Evolutionary conservation across 1,140 invertebrate genomes (phyloP), one percentile per base, ranked within the genome.

Genomic region (Ostrea denselamellosa): DNA sequence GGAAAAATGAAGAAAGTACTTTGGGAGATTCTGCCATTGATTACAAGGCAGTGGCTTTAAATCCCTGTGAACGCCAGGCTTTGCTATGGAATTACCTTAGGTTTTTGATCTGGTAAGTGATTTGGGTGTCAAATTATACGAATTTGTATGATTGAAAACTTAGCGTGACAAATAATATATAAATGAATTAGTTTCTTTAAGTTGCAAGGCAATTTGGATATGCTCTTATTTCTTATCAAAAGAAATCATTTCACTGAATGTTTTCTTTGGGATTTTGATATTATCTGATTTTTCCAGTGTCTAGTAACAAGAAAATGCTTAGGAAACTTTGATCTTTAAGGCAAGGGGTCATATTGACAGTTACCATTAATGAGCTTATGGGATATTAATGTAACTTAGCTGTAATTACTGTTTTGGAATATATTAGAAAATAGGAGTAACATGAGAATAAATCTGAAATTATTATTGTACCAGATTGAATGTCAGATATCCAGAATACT

Each of bases 191-290:
- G 56, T 62, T n/a, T 62, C 19, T 62, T 62, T n/a, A 62, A 62
- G 56, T 62, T 19, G 56, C 19, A 62, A 62, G n/a, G 56, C 17
- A n/a, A 62, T n/a, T 62, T 17, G 17, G 14, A 17, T 19, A 19
- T 62, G 17, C 7, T 62, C 7, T 19, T 19, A 62, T 62, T 62
- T n/a, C 56, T 62, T 62, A 19, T 14, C 28, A 44, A 77, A 25
- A 28, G 68, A 77, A 77, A 28, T 77, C 68, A 77, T 77, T 77
- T 44, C 68, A 77, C 25, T 77, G 28, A 34, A 77, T 77, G 68
- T 77, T 77, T 34, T 25, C 0, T 28, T 8, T 25, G 9, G 68
- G 28, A 77, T 25, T 77, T 77, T 25, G 28, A 77, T 25, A 77
- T 22, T 77, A 77, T 77, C 25, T 28, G 68, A 28, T 77, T 22